These are phyloP conservation scores for Drosophila guanche DNA, from an alignment of 1,140 invertebrate species.

Conservation along the genomic window DNA sequence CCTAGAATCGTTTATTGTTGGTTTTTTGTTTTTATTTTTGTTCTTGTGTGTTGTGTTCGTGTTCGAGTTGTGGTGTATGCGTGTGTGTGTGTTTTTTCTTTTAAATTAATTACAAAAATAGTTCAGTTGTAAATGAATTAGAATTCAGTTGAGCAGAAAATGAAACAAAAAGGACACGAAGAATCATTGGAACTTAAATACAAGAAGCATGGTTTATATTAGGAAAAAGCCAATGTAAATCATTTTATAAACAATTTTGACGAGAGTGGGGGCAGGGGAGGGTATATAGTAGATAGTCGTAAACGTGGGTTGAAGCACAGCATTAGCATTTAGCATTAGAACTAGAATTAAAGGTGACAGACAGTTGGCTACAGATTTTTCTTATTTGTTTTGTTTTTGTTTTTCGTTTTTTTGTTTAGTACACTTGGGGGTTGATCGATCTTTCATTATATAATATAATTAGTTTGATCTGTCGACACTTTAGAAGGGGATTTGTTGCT, in stretches of 20 bases:
- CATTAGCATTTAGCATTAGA: conserved; percentile 1
- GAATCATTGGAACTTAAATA: conserved; percentile 47
- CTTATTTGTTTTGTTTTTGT: neutral
- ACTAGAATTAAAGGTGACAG: neutral
- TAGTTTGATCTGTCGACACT: conserved; percentile 35
- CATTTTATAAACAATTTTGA: conserved; percentile 9
- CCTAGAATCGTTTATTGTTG: conserved; percentile 64
- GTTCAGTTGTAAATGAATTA: conserved; percentile 71
- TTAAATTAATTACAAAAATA: conserved; percentile 83
- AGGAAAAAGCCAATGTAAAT: neutral
- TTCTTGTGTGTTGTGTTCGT: conserved; percentile 24
- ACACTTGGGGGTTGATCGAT: conserved; percentile 15
- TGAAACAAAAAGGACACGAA: conserved; percentile 30
- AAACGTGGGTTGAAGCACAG: neutral
- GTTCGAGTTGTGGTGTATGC: conserved; percentile 12
- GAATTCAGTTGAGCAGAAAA: conserved; percentile 70
- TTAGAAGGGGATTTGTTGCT: conserved; percentile 18
- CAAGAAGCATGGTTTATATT: conserved; percentile 19
- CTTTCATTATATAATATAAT: conserved; percentile 39
- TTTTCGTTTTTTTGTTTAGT: conserved; percentile 15
- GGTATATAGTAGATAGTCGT: neutral
- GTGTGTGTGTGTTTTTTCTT: conserved; percentile 32
- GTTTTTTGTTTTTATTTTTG: conserved; percentile 30
- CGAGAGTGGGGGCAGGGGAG: neutral
- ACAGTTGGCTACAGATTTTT: conserved; percentile 1